A percentile compares a stretch with the other conserved stretches of the same genome.
These are phyloP conservation scores for Apostichopus japonicus DNA, from an alignment of 35 echinoderm and acorn worm species.

Conservation along the genomic window DNA sequence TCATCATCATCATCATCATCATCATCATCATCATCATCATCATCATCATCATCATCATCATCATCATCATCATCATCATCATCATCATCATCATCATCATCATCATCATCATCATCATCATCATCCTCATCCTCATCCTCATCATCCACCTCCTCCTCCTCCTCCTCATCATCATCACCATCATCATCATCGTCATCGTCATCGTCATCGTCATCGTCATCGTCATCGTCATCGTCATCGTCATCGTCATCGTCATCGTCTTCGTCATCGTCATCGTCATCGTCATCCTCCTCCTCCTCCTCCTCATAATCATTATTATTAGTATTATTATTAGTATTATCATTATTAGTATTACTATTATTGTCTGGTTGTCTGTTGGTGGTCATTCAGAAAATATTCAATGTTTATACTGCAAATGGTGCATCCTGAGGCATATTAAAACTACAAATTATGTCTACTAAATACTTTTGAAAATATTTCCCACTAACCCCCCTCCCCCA, in stretches of 20 bases:
- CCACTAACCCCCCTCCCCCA: no score
- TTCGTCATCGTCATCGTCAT: slow-evolving; percentile 20
- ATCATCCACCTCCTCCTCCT: no score
- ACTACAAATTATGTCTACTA: no score
- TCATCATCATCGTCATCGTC: background rate
- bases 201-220: slow-evolving; percentile 18
- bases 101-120: slow-evolving; percentile 14
- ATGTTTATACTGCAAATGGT: no score
- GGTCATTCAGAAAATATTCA: no score
- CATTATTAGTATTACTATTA: no score
- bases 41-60: slow-evolving; percentile 24
- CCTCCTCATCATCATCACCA: slow-evolving; percentile 19
- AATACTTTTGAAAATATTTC: no score
- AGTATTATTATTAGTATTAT: no score
- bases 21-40: slow-evolving; percentile 6
- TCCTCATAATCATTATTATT: no score
- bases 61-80: background rate
- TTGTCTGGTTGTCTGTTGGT: no score
- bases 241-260: background rate
- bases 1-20: slow-evolving; percentile 17
- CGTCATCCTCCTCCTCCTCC: background rate
- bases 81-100: background rate
- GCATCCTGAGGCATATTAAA: no score
- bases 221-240: background rate
- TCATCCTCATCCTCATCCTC: slow-evolving; percentile 27